These are phyloP conservation scores for Columba guinea DNA, from an alignment of 2,797 vertebrate species.

Conservation along the genomic window DNA sequence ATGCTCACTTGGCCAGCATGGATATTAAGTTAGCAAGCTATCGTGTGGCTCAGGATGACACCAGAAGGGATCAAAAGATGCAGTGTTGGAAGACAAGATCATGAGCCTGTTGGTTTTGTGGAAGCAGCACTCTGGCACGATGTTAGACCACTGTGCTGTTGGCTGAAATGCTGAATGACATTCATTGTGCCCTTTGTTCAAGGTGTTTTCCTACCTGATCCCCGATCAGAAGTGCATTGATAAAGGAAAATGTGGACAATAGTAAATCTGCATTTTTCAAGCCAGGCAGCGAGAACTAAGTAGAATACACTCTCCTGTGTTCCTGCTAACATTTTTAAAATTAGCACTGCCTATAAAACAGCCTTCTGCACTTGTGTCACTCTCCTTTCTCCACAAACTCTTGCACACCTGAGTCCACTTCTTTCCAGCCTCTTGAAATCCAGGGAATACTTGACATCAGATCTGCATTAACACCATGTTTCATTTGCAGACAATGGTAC, in stretches of 20 bases:
- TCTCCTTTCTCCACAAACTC: not conserved
- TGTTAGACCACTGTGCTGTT: not conserved
- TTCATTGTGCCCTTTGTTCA: not conserved
- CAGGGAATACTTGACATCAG: not conserved
- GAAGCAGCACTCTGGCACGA: not conserved
- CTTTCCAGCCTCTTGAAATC: not conserved
- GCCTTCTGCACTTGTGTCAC: not conserved
- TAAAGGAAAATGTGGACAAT: not conserved
- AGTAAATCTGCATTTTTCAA: not conserved
- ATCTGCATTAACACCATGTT: not conserved
- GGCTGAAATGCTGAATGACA: not conserved
- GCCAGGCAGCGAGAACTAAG: not conserved
- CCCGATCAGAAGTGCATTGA: not conserved
- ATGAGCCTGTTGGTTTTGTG: not conserved
- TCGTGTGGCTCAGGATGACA: not conserved
- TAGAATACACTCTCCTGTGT: not conserved
- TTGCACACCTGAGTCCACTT: not conserved
- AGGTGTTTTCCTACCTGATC: not conserved
- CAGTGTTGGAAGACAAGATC: not conserved
- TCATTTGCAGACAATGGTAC: not conserved
- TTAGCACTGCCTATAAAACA: not conserved
- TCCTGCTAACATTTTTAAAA: not conserved
- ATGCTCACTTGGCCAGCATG: accelerated
- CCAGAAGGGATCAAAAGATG: not conserved
- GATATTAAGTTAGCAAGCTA: not conserved